Evolutionary conservation across 2,113 vertebrate genomes (phyloP), one percentile per base, ranked within the genome.

Genomic region (Balaenoptera acutorostrata): DNA sequence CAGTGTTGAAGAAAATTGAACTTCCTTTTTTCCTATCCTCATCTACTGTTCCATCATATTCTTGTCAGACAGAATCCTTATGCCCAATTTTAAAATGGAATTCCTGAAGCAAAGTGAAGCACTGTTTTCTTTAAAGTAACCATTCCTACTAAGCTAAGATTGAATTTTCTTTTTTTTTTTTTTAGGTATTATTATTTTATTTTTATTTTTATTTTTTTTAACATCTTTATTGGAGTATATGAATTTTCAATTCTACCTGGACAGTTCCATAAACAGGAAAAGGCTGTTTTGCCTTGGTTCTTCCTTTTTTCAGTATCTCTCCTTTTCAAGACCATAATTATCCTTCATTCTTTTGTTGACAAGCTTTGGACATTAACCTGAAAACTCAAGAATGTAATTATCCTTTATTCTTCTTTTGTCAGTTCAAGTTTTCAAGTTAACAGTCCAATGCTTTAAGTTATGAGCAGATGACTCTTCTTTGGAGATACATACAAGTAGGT

Each of bases 341-440:
- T 87, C 44, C 25, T 95, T 90, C 27, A 63, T 85, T 96, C 52
- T 96, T 96, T 83, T 36, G 25, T 92, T 88, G 74, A 93, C 33
- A 91, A 36, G 68, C 39, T 90, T 84, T 78, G 27, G 46, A 61
- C 29, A 41, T 74, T 85, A 93, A 93, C 36, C 33, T 89, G 39
- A 5, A 90, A 89, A 89, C 57, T 78, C 64, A 78, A 83, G 10
- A 92, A 61, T 94, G 33, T 83, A 95, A 85, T 95, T 92, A 64
- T 25, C 11, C 25, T 78, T 90, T 55, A 92, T 95, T 89, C 36
- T 89, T 94, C 46, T 69, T 6, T 64, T 92, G 68, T 83, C 44
- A 89, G 23, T 93, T 82, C 29, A 63, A 57, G 49, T 89, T 78
- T 61, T 69, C 41, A 78, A 72, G 36, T 74, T 97, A 94, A 61